phyloP scores from a whole-genome alignment of 2,888 invertebrate species.

The Bellardia bayeri region DNA sequence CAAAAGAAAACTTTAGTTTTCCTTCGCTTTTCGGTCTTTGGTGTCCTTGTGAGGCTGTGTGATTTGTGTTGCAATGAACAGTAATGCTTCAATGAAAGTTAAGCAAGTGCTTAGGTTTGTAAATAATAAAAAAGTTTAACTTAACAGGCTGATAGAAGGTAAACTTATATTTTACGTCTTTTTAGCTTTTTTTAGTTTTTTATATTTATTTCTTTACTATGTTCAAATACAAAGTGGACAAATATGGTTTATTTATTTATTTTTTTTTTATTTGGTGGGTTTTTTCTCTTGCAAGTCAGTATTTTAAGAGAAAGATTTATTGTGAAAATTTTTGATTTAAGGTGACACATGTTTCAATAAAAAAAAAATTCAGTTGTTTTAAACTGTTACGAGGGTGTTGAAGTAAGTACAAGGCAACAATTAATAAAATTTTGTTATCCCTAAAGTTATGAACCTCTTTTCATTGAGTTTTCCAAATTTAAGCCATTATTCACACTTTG shows the following conservation, averaged over 20 bases:
- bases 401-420: neutral
- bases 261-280: neutral
- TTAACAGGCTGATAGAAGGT: conserved; percentile 41
- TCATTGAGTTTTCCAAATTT: no score
- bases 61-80: neutral
- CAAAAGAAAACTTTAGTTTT: neutral
- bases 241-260: conserved; percentile 12
- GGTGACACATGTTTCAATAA: neutral
- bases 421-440: no score
- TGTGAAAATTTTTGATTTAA: conserved; percentile 16
- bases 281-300: no score
- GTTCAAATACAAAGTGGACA: conserved; percentile 45
- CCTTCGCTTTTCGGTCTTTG: neutral
- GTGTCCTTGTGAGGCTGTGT: neutral
- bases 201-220: neutral
- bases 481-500: no score
- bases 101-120: conserved; percentile 56
- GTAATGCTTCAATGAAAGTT: conserved; percentile 60
- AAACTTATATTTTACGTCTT: conserved; percentile 23
- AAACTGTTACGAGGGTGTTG: neutral
- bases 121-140: conserved; percentile 50
- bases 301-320: conserved; percentile 43
- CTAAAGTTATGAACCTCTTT: no score
- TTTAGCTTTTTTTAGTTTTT: neutral
- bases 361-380: neutral